These are phyloP conservation scores for Chrysolina americana DNA, from an alignment of 2,888 invertebrate genomes.

Conservation along the genomic window DNA sequence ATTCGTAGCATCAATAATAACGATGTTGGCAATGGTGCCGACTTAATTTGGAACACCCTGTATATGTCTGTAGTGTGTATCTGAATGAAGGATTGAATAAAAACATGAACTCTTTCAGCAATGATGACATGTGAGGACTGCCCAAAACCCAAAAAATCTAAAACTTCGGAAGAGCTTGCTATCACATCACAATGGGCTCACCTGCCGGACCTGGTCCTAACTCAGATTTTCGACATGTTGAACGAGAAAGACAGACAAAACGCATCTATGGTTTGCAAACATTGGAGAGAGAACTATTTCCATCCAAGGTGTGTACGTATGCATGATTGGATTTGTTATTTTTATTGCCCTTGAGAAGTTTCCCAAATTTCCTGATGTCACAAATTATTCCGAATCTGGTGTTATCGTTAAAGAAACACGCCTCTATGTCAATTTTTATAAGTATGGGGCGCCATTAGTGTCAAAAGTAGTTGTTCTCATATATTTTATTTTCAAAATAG, in stretches of 20 bases:
- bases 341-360: background rate
- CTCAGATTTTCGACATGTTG: background rate
- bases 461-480: too few species aligned
- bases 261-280: background rate
- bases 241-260: background rate
- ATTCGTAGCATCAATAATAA: too few species aligned
- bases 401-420: too few species aligned
- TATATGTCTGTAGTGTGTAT: too few species aligned
- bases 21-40: too few species aligned
- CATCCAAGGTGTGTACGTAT: slow-evolving; percentile 43
- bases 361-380: too few species aligned
- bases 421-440: too few species aligned
- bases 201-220: background rate
- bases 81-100: too few species aligned
- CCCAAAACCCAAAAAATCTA: slow-evolving; percentile 67
- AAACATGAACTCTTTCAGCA: slow-evolving; percentile 9
- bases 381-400: too few species aligned
- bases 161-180: slow-evolving; percentile 33
- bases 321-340: slow-evolving; percentile 54
- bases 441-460: too few species aligned
- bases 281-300: background rate
- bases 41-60: too few species aligned
- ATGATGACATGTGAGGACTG: slow-evolving; percentile 62
- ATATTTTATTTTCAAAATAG: too few species aligned
- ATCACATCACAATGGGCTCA: background rate